These are phyloP conservation scores for Amphiprion clarkii DNA, from an alignment of 2,797 vertebrate genomes.

Conservation along the genomic window DNA sequence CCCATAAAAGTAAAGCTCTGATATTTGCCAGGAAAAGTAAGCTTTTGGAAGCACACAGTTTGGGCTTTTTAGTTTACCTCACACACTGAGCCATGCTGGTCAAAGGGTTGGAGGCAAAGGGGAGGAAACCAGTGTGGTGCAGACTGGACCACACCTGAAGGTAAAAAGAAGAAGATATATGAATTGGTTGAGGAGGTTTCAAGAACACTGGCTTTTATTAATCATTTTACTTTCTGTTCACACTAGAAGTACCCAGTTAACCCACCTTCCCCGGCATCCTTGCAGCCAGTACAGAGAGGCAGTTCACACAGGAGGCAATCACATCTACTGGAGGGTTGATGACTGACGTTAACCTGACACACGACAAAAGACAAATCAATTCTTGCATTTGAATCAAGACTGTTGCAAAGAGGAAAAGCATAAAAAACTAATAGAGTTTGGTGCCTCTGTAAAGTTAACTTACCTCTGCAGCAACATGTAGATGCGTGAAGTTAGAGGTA, in stretches of 20 bases:
- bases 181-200: neutral
- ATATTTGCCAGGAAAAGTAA: neutral
- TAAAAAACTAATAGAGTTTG: neutral
- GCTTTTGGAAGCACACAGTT: neutral
- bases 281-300: constrained; percentile 93
- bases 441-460: neutral
- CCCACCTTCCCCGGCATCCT: constrained; percentile 95
- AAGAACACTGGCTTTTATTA: neutral
- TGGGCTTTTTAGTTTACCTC: constrained; percentile 82
- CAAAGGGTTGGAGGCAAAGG: constrained; percentile 91
- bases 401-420: neutral
- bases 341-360: constrained; percentile 91
- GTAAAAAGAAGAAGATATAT: neutral
- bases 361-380: neutral
- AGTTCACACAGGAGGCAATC: constrained; percentile 97
- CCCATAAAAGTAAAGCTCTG: neutral
- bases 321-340: constrained; percentile 95
- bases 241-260: fast-evolving
- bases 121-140: constrained; percentile 96
- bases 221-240: neutral
- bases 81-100: constrained; percentile 92
- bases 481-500: constrained; percentile 97
- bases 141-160: constrained; percentile 96
- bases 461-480: constrained; percentile 98
- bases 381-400: neutral